Evolutionary conservation across 2,888 invertebrate species (phyloP), one percentile per base, ranked within the genome.

Genomic region (Synergus japonicus): DNA sequence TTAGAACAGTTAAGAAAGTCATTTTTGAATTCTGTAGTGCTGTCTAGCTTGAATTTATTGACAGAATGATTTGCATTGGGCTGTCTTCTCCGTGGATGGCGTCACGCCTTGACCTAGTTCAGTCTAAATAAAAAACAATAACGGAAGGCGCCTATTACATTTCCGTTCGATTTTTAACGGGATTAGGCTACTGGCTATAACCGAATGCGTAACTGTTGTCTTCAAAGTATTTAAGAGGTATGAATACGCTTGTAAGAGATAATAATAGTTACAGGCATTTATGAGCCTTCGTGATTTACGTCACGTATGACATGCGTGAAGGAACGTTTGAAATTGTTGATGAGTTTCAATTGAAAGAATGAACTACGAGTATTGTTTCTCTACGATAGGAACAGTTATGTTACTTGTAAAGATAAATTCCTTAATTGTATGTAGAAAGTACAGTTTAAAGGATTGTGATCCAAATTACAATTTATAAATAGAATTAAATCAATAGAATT

Each of bases 161-260:
- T 76, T 78, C 76, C 76, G 76, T 64, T 69, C 58, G 49, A 69
- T 63, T 83, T 73, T 82, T 82, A 83, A 83, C 83, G 82, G 82
- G 76, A 83, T 82, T 82, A 67, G 12, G 60, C 49, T 65, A 65
- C 63, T 49, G 49, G 66, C 76, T 58, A 18, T n/a, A 41, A 49
- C 18, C 29, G 10, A 65, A 73, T 73, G 37, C 69, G 58, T 66
- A 77, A 73, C 54, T 54, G 78, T 63, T 76, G 29, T 44, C 49
- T 22, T 15, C 54, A 37, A 29, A 77, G 15, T 64, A 65, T 66
- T 81, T 67, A 78, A 37, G 73, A 54, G 37, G 15, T 49, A 46
- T n/a, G 29, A 15, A 69, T 69, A 69, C n/a, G 69, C 29, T 29
- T 69, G 54, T 49, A 49, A 73, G 73, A n/a, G 37, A 69, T 29